phyloP scores from a whole-genome alignment of 2,888 invertebrate species.

The Cheiracanthium punctorium region DNA sequence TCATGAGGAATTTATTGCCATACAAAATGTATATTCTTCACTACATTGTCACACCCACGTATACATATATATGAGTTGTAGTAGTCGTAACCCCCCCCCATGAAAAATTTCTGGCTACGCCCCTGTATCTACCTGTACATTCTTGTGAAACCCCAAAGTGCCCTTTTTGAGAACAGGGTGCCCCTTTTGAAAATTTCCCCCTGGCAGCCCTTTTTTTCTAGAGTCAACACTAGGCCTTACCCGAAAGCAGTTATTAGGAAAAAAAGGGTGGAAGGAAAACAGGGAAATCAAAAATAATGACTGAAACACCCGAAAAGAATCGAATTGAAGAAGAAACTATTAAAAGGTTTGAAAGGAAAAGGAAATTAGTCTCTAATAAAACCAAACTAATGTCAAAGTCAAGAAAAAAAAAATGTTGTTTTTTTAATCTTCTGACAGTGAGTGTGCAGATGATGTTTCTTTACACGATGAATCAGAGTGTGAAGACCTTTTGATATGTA shows the following conservation, averaged over 20 bases:
- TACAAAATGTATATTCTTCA: no score
- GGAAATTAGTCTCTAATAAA: not conserved
- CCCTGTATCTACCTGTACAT: no score
- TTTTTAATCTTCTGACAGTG: constrained; percentile 4
- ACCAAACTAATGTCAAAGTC: not conserved
- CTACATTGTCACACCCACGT: no score
- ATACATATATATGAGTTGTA: no score
- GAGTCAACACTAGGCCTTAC: no score
- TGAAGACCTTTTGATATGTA: not conserved
- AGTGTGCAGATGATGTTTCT: not conserved
- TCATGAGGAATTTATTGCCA: no score
- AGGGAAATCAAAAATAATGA: constrained; percentile 1
- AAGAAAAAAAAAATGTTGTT: not conserved
- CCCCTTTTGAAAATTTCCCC: no score
- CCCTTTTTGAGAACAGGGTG: no score
- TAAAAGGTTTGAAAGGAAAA: constrained; percentile 11
- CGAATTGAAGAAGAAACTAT: constrained; percentile 5
- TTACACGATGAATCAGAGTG: constrained; percentile 4
- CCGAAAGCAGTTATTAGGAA: not conserved
- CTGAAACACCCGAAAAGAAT: not conserved
- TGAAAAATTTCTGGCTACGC: no score
- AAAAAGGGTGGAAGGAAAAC: not conserved
- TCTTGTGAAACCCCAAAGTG: no score
- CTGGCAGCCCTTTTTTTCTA: no score
- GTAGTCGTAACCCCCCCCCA: no score